These are phyloP conservation scores for Aricia agestis DNA, from an alignment of 1,140 invertebrate genomes.

Conservation along the genomic window DNA sequence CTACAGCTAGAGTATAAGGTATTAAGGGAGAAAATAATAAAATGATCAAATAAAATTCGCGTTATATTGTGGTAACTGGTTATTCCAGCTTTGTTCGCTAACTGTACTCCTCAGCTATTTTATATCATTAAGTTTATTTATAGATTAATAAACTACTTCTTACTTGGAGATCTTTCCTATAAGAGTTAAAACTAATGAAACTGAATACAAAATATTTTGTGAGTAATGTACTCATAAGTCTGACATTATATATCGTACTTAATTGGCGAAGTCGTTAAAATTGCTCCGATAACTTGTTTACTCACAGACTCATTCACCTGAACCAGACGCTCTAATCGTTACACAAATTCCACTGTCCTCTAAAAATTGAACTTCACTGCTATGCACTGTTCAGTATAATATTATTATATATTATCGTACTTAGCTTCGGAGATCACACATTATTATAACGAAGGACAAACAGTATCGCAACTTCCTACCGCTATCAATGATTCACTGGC, in stretches of 20 bases:
- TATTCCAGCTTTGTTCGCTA: conserved; percentile 11
- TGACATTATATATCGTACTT: no score
- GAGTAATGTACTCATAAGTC: no score
- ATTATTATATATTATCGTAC: neutral
- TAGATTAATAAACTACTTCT: neutral
- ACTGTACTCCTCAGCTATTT: conserved; percentile 5
- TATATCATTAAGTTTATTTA: conserved; percentile 1
- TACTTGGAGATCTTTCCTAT: neutral
- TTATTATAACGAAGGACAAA: conserved; percentile 34
- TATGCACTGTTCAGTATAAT: neutral
- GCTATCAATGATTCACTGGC: conserved; percentile 43
- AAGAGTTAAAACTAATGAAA: no score
- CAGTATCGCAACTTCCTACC: conserved; percentile 47
- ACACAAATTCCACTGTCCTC: neutral
- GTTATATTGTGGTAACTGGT: conserved; percentile 2
- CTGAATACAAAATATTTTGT: no score
- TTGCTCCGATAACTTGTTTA: neutral
- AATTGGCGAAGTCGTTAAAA: neutral
- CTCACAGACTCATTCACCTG: neutral
- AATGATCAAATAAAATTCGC: conserved; percentile 1
- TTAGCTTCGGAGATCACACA: conserved; percentile 22
- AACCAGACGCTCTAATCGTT: no score
- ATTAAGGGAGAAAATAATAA: neutral
- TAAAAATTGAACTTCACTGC: neutral
- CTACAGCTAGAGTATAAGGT: neutral